These are phyloP conservation scores for Macaria liturata DNA, from an alignment of 2,888 invertebrate genomes.

Conservation along the genomic window DNA sequence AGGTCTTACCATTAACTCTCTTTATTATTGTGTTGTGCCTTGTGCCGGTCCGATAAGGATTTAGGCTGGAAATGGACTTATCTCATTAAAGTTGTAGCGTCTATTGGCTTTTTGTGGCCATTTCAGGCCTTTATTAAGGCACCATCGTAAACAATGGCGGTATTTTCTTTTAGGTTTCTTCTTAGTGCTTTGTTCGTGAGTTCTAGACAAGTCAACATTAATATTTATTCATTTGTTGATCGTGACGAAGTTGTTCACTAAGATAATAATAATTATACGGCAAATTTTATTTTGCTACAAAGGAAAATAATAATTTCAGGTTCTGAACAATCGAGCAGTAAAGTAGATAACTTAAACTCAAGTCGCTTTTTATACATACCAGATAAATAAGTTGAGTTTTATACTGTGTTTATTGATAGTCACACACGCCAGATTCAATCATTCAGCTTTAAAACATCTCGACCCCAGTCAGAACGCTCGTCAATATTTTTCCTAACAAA, in stretches of 20 bases:
- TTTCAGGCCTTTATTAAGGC: conserved; percentile 20
- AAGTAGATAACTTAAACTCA: too few relatives aligned
- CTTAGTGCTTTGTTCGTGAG: neutral
- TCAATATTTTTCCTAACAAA: conserved; percentile 44
- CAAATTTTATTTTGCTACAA: too few relatives aligned
- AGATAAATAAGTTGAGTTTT: too few relatives aligned
- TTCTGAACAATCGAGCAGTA: too few relatives aligned
- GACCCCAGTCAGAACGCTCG: conserved; percentile 32
- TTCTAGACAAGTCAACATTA: too few relatives aligned
- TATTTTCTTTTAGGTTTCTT: conserved; percentile 16
- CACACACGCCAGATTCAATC: conserved; percentile 18
- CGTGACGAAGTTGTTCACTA: too few relatives aligned
- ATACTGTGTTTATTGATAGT: too few relatives aligned
- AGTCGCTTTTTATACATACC: too few relatives aligned
- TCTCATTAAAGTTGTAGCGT: conserved; percentile 31
- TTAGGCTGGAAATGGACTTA: conserved; percentile 30
- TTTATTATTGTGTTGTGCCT: conserved; percentile 34
- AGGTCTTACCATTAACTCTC: conserved; percentile 22
- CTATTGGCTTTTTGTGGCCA: conserved; percentile 25
- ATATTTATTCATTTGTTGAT: too few relatives aligned
- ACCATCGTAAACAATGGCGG: conserved; percentile 13
- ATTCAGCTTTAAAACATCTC: conserved; percentile 25
- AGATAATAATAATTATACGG: too few relatives aligned
- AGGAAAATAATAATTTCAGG: too few relatives aligned
- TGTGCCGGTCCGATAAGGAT: conserved; percentile 33